Evolutionary conservation across 2,888 invertebrate species (phyloP).

Genomic region (Diachrysia chrysitis): DNA sequence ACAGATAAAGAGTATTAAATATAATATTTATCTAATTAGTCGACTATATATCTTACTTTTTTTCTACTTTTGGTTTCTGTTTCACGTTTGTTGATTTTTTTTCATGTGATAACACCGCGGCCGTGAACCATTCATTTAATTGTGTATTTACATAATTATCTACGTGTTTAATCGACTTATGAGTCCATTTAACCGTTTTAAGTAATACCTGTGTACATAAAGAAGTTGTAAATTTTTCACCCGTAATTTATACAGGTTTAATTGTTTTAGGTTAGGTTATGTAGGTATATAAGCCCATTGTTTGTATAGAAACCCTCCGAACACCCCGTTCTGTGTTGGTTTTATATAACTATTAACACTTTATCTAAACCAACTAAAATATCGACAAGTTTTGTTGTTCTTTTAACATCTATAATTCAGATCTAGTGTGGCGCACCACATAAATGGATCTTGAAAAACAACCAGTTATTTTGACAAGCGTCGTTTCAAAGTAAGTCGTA

Average conservation of each 20-base stretch:
- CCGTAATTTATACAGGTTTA: background rate
- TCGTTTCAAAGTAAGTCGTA: slow-evolving; percentile 73
- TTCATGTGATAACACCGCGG: slow-evolving; percentile 25
- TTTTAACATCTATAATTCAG: slow-evolving; percentile 83
- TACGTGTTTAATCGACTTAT: background rate
- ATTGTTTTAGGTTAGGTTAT: background rate
- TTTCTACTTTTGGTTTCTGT: slow-evolving; percentile 25
- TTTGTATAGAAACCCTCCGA: slow-evolving; percentile 21
- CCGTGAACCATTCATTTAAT: slow-evolving; percentile 32
- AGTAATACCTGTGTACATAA: background rate
- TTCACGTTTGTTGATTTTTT: slow-evolving; percentile 23
- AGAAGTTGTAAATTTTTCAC: background rate
- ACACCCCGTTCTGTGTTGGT: slow-evolving; percentile 53
- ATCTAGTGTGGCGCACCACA: slow-evolving; percentile 76
- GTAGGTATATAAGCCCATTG: slow-evolving; percentile 1
- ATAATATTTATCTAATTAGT: slow-evolving; percentile 54
- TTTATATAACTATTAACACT: slow-evolving; percentile 78
- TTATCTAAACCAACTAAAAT: slow-evolving; percentile 79
- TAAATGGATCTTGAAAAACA: slow-evolving; percentile 87
- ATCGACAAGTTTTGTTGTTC: slow-evolving; percentile 83
- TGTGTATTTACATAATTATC: slow-evolving; percentile 26
- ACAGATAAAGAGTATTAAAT: slow-evolving; percentile 51
- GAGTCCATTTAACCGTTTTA: background rate
- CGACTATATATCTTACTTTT: slow-evolving; percentile 26
- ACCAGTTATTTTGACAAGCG: slow-evolving; percentile 85